Base-by-base conservation (phyloP, 2,888 invertebrate species). In the Acrocera orbiculus region DNA sequence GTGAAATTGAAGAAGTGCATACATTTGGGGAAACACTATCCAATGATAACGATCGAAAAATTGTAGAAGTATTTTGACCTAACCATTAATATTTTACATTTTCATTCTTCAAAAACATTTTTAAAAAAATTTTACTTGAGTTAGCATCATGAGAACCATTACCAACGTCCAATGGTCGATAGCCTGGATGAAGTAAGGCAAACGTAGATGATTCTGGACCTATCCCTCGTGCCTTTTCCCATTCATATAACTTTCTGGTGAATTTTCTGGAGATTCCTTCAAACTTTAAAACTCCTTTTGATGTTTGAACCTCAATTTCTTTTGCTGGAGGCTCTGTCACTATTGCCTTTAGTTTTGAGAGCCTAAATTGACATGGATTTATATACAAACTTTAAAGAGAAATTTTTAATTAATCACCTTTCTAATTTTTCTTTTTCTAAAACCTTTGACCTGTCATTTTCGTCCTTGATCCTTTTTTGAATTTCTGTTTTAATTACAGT, bases 201-300 rank as follows among this genome's bases (percentile, higher is more conserved):
- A 86, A 81, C 0, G 85, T 85, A 1, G 85, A 86, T 0, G 75
- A 76, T 55, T 86, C 85, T 0, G 85, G 85, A 0, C 77, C 76
- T 37, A 86, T 85, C 2, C 85, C 85, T 38, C 76, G 65, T n/a
- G 82, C 78, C 48, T 83, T 82, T 52, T 85, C 82, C 89, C 89
- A 90, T 54, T 89, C 87, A 54, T 86, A 86, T 0, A 90, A 65
- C 49, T 85, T 86, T 16, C 79, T 74, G 0, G 87, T 86, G 56
- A 90, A 90, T 44, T 86, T 86, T 27, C 83, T 70, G 1, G 86
- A 86, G 44, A 89, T 85, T 8, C 72, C 82, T 65, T 83, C 76
- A 50, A 87, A 85, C 51, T 82, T 71, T 53, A 83, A 80, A 20
- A 82, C 76, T 1, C 86, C 82, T 0, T 76, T 78, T 0, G 83